Percentiles rank a stretch among this genome's conserved stretches.
phyloP scores from a whole-genome alignment of 1,140 invertebrate species.

The Pseudomyrmex pallidus region DNA sequence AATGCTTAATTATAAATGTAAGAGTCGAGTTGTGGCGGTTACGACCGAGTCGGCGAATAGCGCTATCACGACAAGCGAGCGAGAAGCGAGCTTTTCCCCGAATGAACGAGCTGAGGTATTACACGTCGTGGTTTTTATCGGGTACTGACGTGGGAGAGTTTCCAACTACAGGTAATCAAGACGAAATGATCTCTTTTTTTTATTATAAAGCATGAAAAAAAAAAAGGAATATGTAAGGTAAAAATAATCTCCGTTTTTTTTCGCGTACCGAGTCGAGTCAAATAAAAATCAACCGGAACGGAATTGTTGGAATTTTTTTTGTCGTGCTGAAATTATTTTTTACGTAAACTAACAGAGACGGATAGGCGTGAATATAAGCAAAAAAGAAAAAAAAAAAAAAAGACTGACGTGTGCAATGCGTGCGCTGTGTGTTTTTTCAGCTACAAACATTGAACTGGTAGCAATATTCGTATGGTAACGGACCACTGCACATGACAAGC shows the following conservation, averaged over 20 bases:
- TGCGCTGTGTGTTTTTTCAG: background rate
- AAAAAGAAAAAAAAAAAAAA: background rate
- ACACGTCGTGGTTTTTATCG: slow-evolving; percentile 26
- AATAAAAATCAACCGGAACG: background rate
- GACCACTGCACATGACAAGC: background rate
- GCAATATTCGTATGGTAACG: slow-evolving; percentile 22
- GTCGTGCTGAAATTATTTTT: background rate
- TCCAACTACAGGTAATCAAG: no score
- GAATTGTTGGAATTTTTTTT: background rate
- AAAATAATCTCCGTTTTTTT: no score
- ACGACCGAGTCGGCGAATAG: slow-evolving; percentile 5
- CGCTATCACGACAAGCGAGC: background rate
- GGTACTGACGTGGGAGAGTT: no score
- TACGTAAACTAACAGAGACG: background rate
- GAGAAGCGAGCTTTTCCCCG: background rate
- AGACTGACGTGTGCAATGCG: background rate
- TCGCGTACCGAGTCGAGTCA: no score
- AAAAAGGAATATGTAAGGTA: no score
- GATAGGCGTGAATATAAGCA: background rate
- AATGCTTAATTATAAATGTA: slow-evolving; percentile 59
- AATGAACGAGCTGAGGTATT: background rate
- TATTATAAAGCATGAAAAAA: no score
- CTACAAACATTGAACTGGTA: background rate
- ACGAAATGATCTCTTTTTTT: no score
- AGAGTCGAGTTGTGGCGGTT: slow-evolving; percentile 37